phyloP scores from a whole-genome alignment of 2,113 vertebrate species.

The Sitta europaea region DNA sequence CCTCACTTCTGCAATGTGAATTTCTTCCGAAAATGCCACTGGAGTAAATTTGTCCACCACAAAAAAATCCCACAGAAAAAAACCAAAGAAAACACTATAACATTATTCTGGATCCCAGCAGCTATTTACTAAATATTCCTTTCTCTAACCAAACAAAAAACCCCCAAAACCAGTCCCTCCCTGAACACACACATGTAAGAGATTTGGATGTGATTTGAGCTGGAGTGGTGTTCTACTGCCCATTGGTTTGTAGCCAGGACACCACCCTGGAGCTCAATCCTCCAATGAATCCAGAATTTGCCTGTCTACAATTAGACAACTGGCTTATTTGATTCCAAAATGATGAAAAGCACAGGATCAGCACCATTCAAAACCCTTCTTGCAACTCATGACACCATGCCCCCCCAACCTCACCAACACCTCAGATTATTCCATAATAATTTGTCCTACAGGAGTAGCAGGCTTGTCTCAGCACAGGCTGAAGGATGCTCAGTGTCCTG shows the following conservation, averaged over 20 bases:
- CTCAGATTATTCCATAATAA: neutral
- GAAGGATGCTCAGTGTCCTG: neutral
- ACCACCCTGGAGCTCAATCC: neutral
- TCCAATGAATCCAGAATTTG: neutral
- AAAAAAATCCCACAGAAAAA: neutral
- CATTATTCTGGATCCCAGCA: neutral
- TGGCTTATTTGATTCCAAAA: neutral
- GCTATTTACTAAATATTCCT: neutral
- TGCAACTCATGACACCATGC: neutral
- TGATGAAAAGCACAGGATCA: neutral
- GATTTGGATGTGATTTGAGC: neutral
- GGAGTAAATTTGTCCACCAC: neutral
- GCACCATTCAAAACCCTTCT: neutral
- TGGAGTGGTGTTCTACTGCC: neutral
- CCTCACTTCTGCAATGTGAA: neutral
- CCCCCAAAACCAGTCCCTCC: rapidly evolving
- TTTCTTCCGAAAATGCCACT: neutral
- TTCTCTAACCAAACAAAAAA: neutral
- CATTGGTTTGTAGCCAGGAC: neutral
- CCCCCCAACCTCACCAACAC: neutral
- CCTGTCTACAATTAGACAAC: neutral
- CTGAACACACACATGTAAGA: neutral
- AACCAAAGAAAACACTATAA: neutral
- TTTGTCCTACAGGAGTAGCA: neutral
- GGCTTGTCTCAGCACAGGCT: neutral